Conservation (phyloP, 2,797 vertebrate species). For the Austrolebias charrua region DNA sequence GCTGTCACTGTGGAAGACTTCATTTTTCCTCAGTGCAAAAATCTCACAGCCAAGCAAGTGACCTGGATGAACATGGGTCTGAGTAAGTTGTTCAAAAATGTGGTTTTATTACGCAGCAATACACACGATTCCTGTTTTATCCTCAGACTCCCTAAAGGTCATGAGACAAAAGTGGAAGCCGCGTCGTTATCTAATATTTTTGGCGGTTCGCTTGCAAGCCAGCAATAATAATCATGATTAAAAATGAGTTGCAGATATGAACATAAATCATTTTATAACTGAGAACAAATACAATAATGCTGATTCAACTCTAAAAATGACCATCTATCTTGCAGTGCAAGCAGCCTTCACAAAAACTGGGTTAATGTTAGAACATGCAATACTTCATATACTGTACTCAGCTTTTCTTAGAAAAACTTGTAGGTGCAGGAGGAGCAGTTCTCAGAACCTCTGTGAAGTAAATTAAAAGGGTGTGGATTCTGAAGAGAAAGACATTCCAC, state of each 20-base stretch:
- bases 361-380: neutral
- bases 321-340: neutral
- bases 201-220: neutral
- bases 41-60: conserved; percentile 70
- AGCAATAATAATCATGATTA: neutral
- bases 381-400: neutral
- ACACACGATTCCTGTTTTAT: neutral
- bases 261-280: neutral
- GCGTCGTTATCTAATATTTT: conserved; percentile 26
- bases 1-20: conserved; percentile 85
- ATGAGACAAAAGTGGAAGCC: neutral
- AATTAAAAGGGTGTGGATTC: neutral
- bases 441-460: neutral
- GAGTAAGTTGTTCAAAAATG: conserved; percentile 73
- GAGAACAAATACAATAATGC: neutral
- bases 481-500: neutral
- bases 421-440: neutral
- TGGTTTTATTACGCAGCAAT: neutral
- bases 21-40: conserved; percentile 69
- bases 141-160: neutral
- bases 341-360: neutral
- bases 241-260: neutral
- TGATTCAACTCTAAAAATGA: neutral
- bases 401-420: neutral
- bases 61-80: conserved; percentile 83